Conservation (phyloP, 1,140 invertebrate species). For the Hycleus phaleratus region DNA sequence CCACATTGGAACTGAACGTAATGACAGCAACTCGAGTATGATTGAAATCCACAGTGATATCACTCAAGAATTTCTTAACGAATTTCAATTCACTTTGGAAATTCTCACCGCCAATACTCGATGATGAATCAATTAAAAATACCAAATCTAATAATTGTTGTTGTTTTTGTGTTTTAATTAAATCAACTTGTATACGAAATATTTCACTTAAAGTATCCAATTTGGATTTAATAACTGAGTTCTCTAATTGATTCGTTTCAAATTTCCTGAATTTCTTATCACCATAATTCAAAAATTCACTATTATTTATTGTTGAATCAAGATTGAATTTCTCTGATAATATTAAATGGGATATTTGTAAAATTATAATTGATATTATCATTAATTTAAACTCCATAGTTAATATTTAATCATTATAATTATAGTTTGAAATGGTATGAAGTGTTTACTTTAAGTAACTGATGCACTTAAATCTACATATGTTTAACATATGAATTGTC, state of each 20-base stretch:
- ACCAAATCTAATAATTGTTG: slow-evolving; percentile 49
- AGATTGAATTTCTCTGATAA: slow-evolving; percentile 4
- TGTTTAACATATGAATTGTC: no score
- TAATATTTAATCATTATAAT: no score
- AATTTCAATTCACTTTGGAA: slow-evolving; percentile 64
- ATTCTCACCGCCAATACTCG: slow-evolving; percentile 57
- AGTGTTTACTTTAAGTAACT: no score
- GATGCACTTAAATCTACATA: no score
- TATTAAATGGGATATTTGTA: no score
- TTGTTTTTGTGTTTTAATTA: slow-evolving; percentile 26
- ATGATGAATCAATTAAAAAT: slow-evolving; percentile 63
- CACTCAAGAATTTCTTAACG: slow-evolving; percentile 61
- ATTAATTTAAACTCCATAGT: no score
- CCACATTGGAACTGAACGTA: slow-evolving; percentile 58
- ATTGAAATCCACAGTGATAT: slow-evolving; percentile 57
- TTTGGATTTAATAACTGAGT: slow-evolving; percentile 56
- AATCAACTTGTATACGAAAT: slow-evolving; percentile 47
- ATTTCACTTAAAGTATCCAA: slow-evolving; percentile 49
- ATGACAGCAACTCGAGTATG: slow-evolving; percentile 58
- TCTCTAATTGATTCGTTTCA: slow-evolving; percentile 25
- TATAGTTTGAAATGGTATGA: no score
- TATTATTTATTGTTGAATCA: slow-evolving; percentile 27
- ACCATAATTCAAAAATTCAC: slow-evolving; percentile 37
- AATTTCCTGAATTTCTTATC: slow-evolving; percentile 29
- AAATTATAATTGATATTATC: no score